Percentiles rank a stretch among this genome's conserved stretches.
Evolutionary conservation across 2,888 invertebrate genomes (phyloP).

Genomic region (Acheta domesticus): DNA sequence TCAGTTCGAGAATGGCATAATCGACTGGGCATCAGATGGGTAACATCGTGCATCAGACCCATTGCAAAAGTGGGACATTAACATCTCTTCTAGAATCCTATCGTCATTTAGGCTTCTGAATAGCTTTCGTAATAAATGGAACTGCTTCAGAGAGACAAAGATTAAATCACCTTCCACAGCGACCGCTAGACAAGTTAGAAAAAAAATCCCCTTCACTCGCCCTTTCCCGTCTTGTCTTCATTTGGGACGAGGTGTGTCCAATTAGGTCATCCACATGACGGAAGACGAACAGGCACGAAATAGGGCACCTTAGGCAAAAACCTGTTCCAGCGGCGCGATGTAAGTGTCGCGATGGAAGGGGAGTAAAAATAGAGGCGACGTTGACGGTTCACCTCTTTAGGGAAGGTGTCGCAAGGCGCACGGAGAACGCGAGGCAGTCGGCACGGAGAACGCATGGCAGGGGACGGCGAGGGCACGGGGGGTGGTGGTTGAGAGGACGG

Average conservation of each 20-base stretch:
- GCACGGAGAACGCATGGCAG: neutral
- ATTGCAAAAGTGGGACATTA: too few species aligned
- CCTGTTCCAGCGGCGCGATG: neutral
- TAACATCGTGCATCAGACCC: too few species aligned
- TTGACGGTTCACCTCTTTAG: neutral
- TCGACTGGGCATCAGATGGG: too few species aligned
- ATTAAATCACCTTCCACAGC: too few species aligned
- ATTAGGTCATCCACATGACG: neutral
- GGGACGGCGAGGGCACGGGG: neutral
- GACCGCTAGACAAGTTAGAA: too few species aligned
- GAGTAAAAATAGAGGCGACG: neutral
- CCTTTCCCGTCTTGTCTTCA: neutral
- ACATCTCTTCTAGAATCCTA: too few species aligned
- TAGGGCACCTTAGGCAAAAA: neutral
- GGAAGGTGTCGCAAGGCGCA: neutral
- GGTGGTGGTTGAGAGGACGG: neutral
- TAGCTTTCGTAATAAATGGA: too few species aligned
- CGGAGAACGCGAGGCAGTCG: too few species aligned
- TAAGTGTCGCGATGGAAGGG: neutral
- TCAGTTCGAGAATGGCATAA: too few species aligned
- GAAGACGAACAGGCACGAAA: neutral
- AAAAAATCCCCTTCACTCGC: too few species aligned
- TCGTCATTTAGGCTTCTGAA: too few species aligned
- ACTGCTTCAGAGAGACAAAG: too few species aligned
- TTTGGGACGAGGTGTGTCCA: slow-evolving; percentile 6